Base-by-base conservation (phyloP, 2,797 vertebrate genomes). In the Tapera naevia region DNA sequence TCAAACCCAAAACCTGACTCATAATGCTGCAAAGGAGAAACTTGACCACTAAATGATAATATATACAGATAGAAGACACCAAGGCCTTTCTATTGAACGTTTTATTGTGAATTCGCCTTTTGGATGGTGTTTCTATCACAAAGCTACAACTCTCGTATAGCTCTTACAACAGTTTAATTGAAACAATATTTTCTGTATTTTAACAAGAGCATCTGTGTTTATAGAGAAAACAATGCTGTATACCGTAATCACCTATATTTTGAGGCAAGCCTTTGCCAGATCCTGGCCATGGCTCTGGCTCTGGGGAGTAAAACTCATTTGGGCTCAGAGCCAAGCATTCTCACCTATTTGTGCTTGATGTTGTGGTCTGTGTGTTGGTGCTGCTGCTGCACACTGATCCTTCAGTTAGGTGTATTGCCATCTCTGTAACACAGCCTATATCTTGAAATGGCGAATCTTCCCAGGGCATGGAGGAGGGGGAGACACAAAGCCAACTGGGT, bases 91-190 rank as follows among this genome's bases (percentile, higher is more conserved):
- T 72, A n/a, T 71, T 88, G 46, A 91, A 92, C 28, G 51, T 88
- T 97, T 98, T 97, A 97, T 97, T 97, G 93, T 83, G 86, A 96
- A 97, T 79, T 91, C 91, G 88, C 60, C 74, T 83, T 89, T 92
- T 1, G 1, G 69, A 33, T 81, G 66, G 25, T 91, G 94, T 96
- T 95, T 91, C 89, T 95, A 33, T 82, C 57, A 88, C 72, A 89
- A 88, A 91, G 78, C 91, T 88, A 86, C 65, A 93, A 89, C 51
- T 74, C 85, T 92, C 90, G 62, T 86, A 91, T 15, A 93, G 89
- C 37, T 76, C 61, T 95, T 88, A 69, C 81, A 95, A 91, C 74
- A 96, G 74, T 90, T 95, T 94, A 86, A 94, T 56, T 95, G 54
- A 95, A 89, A 95, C 80, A 58, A 11, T 87, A 78, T 93, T 96